Percentiles rank a stretch among this genome's conserved stretches.
phyloP scores from a whole-genome alignment of 2,888 invertebrate species.

The Malachius bipustulatus region DNA sequence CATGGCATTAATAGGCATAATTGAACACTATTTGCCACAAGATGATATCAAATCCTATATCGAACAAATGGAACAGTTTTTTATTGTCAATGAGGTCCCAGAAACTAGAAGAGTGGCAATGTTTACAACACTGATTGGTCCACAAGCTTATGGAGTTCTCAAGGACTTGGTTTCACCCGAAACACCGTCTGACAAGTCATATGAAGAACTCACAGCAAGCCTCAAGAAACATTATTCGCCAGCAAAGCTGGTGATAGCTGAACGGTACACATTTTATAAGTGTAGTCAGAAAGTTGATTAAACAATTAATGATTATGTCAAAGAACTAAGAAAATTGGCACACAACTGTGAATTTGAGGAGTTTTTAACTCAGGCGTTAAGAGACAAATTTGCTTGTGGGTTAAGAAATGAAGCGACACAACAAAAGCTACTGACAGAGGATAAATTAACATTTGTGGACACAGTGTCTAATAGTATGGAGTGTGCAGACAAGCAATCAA shows the following conservation, averaged over 20 bases:
- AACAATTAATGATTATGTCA: neutral
- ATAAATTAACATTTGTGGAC: no score
- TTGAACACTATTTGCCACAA: neutral
- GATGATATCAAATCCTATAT: neutral
- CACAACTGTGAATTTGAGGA: neutral
- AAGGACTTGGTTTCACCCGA: neutral
- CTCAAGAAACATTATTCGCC: conserved; percentile 1
- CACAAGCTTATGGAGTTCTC: neutral
- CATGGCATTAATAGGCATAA: neutral
- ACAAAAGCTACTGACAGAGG: neutral
- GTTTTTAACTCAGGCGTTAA: neutral
- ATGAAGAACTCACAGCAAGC: neutral
- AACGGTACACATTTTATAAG: neutral
- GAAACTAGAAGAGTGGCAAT: neutral
- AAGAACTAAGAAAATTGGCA: neutral
- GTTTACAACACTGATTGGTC: neutral
- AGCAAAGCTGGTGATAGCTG: neutral
- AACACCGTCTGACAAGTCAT: neutral
- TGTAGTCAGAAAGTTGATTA: neutral
- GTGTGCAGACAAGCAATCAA: no score
- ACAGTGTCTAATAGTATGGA: no score
- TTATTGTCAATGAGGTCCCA: neutral
- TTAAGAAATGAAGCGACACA: neutral
- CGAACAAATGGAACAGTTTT: conserved; percentile 2
- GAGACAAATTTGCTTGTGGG: neutral